Evolutionary conservation across 2,888 invertebrate genomes (phyloP).

Genomic region (Dryocosmus kuriphilus): DNA sequence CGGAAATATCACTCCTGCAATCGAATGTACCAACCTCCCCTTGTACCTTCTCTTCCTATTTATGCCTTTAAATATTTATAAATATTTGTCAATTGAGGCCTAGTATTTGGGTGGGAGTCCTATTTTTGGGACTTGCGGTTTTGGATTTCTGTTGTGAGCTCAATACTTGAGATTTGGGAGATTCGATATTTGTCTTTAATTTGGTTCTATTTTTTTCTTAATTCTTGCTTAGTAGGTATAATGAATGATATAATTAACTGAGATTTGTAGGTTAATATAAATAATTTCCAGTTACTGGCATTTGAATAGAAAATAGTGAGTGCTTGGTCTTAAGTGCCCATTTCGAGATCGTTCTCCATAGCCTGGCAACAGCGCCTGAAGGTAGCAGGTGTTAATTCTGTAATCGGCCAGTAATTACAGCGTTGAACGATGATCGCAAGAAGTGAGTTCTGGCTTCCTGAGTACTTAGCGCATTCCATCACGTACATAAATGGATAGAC

Average conservation of each 20-base stretch:
- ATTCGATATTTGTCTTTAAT: no score
- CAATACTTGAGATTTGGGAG: no score
- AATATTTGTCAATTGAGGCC: no score
- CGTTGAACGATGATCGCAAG: conserved; percentile 57
- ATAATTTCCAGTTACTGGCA: background rate
- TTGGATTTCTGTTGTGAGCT: no score
- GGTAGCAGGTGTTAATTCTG: conserved; percentile 59
- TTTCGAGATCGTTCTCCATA: conserved; percentile 22
- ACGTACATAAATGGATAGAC: conserved; percentile 59
- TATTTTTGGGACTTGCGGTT: no score
- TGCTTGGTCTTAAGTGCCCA: background rate
- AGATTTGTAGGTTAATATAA: background rate
- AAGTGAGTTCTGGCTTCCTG: conserved; percentile 57
- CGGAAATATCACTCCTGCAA: conserved; percentile 49
- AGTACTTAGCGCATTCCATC: conserved; percentile 66
- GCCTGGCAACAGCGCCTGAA: conserved; percentile 50
- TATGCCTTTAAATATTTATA: no score
- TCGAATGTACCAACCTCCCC: background rate
- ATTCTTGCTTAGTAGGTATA: no score
- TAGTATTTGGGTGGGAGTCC: no score
- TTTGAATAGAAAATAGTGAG: conserved; percentile 5
- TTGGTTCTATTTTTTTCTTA: no score
- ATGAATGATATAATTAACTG: no score
- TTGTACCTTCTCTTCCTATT: background rate
- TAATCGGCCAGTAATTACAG: conserved; percentile 59